phyloP scores from a whole-genome alignment of 2,797 vertebrate genomes.

The Megaceryle alcyon region DNA sequence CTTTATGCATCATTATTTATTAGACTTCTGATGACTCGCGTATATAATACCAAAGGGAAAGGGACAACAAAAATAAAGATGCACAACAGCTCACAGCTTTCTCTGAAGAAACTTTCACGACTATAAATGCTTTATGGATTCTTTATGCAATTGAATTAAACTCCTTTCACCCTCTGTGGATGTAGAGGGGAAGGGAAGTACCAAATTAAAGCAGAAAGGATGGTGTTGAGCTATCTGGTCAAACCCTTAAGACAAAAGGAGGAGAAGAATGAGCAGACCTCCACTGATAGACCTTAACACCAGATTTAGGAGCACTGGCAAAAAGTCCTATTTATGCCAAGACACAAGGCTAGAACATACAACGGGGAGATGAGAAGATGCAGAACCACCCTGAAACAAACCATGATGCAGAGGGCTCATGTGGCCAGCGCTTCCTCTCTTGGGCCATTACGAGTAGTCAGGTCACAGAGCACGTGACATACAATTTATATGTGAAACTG shows the following conservation, averaged over 20 bases:
- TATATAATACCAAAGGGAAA: neutral
- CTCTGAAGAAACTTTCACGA: neutral
- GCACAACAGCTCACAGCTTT: neutral
- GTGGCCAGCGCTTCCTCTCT: neutral
- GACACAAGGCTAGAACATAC: neutral
- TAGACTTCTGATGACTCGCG: neutral
- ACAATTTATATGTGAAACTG: neutral
- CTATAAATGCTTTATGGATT: neutral
- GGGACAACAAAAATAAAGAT: neutral
- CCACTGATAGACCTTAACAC: neutral
- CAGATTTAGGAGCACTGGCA: neutral
- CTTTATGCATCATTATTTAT: neutral
- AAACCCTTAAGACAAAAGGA: neutral
- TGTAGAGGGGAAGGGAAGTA: neutral
- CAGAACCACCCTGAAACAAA: neutral
- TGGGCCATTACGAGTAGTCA: fast-evolving
- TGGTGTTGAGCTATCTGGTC: neutral
- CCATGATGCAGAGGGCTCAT: fast-evolving
- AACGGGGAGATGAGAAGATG: neutral
- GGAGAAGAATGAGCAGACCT: neutral
- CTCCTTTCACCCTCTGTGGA: neutral
- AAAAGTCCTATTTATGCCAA: neutral
- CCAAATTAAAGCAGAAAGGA: neutral
- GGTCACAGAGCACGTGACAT: neutral
- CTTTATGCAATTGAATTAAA: neutral